phyloP scores from a whole-genome alignment of 2,888 invertebrate species.

The Mechanitis messenoides region DNA sequence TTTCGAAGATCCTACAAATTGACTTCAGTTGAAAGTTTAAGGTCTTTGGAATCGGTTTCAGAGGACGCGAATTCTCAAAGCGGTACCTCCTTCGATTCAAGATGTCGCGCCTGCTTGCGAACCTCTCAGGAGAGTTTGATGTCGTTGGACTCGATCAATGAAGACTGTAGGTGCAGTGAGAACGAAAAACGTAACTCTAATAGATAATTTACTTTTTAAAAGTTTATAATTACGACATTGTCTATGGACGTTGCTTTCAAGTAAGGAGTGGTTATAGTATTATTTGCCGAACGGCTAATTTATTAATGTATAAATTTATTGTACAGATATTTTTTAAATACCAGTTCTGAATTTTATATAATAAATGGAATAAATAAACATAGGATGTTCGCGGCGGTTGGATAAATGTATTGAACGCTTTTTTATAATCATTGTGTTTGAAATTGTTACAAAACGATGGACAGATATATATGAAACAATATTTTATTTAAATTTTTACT shows the following conservation, averaged over 20 bases:
- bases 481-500: no score
- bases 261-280: slow-evolving; percentile 1
- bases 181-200: slow-evolving; percentile 55
- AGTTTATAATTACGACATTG: not conserved
- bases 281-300: not conserved
- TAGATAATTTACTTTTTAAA: slow-evolving; percentile 37
- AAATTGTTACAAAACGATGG: no score
- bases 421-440: no score
- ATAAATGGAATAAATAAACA: slow-evolving; percentile 5
- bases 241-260: no score
- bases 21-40: slow-evolving; percentile 65
- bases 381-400: slow-evolving; percentile 13
- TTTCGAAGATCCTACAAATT: slow-evolving; percentile 63
- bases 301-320: slow-evolving; percentile 10
- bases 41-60: slow-evolving; percentile 65
- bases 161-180: slow-evolving; percentile 59
- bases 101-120: slow-evolving; percentile 59
- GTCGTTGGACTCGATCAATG: slow-evolving; percentile 67
- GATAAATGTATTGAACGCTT: no score
- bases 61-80: slow-evolving; percentile 68
- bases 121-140: slow-evolving; percentile 68
- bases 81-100: slow-evolving; percentile 61
- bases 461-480: no score
- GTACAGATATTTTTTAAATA: slow-evolving; percentile 29
- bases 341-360: slow-evolving; percentile 27